Percentiles rank a stretch among this genome's conserved stretches.
phyloP scores from a whole-genome alignment of 2,113 vertebrate genomes.

The Pterocles burchelli region DNA sequence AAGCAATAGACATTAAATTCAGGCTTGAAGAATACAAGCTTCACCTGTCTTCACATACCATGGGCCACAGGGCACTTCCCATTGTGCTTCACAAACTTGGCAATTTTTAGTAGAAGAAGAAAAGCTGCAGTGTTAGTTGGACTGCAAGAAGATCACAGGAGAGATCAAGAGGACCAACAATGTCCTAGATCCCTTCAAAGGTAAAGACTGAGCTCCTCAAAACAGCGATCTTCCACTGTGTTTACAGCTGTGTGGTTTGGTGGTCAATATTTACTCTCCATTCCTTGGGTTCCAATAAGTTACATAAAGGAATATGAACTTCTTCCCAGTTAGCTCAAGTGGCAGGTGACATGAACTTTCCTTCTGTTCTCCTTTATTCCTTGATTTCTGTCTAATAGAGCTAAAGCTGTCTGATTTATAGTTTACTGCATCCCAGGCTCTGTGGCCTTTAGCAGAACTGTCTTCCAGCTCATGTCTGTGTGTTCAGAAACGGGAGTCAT shows the following conservation, averaged over 20 bases:
- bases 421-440: not conserved
- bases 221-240: not conserved
- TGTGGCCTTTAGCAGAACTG: fast-evolving
- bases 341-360: not conserved
- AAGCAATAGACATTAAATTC: not conserved
- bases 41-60: not conserved
- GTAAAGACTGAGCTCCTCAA: not conserved
- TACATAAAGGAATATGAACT: not conserved
- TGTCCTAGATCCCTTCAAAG: not conserved
- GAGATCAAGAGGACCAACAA: not conserved
- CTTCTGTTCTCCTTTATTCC: not conserved
- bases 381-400: not conserved
- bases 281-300: not conserved
- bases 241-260: not conserved
- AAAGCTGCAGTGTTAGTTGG: not conserved
- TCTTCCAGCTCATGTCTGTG: not conserved
- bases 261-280: not conserved
- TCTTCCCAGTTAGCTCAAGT: not conserved
- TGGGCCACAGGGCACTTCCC: not conserved
- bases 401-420: not conserved
- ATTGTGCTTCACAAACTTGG: not conserved
- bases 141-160: not conserved
- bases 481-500: not conserved
- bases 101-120: not conserved
- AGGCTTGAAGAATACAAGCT: not conserved